Percentiles rank a stretch among this genome's conserved stretches.
These are phyloP conservation scores for Sarcoramphus papa DNA, from an alignment of 2,797 vertebrate species.

Conservation along the genomic window DNA sequence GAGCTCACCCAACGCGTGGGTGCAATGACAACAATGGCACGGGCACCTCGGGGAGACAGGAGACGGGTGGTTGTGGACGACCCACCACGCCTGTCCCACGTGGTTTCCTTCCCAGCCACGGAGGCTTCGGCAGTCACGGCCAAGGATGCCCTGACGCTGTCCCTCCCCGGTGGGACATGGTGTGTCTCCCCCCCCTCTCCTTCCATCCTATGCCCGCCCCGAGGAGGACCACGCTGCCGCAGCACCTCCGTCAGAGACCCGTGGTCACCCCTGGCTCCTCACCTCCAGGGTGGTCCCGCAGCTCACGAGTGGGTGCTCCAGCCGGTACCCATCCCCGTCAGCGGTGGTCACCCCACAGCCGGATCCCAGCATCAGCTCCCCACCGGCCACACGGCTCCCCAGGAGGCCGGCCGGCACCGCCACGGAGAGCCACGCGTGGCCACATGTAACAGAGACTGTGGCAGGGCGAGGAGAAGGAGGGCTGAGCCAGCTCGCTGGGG, in stretches of 20 bases:
- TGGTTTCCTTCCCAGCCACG: not conserved
- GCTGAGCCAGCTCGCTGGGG: not conserved
- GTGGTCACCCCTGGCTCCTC: rapidly evolving
- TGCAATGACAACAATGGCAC: rapidly evolving
- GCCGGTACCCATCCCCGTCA: not conserved
- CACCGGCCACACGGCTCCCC: not conserved
- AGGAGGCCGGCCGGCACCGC: not conserved
- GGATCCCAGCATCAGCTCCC: not conserved
- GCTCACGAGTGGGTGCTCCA: not conserved
- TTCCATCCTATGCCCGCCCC: not conserved
- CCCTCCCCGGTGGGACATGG: rapidly evolving
- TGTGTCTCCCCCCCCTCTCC: too few relatives aligned
- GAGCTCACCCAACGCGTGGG: too few relatives aligned
- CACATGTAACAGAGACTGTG: not conserved
- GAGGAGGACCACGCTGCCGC: rapidly evolving
- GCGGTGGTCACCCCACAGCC: not conserved
- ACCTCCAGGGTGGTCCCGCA: not conserved
- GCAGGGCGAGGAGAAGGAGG: rapidly evolving
- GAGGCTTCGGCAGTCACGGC: not conserved
- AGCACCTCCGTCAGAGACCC: too few relatives aligned
- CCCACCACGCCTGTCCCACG: rapidly evolving
- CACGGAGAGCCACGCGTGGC: not conserved
- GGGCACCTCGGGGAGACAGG: too few relatives aligned
- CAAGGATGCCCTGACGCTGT: not conserved
- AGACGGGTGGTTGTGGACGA: not conserved